phyloP scores from a whole-genome alignment of 2,113 vertebrate genomes.

The Sapayoa aenigma region DNA sequence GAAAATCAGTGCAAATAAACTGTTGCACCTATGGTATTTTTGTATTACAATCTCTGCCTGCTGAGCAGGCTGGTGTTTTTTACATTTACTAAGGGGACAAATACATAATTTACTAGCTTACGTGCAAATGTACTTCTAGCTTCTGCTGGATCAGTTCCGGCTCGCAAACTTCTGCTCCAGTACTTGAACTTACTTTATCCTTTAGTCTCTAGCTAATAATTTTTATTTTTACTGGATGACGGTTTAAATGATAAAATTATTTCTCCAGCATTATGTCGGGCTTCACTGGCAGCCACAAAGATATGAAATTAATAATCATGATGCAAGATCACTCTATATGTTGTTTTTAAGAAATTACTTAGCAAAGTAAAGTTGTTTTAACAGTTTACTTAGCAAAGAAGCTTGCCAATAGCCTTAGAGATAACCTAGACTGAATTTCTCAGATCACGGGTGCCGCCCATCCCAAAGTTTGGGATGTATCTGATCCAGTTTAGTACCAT shows the following conservation, averaged over 20 bases:
- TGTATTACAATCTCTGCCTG: neutral
- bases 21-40: neutral
- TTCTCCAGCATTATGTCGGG: neutral
- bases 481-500: neutral
- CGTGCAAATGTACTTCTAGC: constrained; percentile 15
- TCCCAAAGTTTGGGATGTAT: neutral
- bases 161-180: constrained; percentile 44
- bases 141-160: constrained; percentile 50
- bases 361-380: too few species aligned
- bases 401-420: neutral
- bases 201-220: constrained; percentile 7
- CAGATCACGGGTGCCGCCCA: neutral
- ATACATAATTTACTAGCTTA: constrained; percentile 2
- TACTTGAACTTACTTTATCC: constrained; percentile 44
- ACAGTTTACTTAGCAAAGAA: neutral
- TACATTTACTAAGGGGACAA: neutral
- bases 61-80: neutral
- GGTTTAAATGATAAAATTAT: neutral
- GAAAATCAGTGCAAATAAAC: neutral
- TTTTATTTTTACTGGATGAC: constrained; percentile 43
- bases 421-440: neutral
- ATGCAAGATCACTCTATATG: neutral
- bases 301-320: neutral
- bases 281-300: neutral
- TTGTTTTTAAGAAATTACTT: neutral